Percentiles rank a stretch among this genome's conserved stretches.
These are phyloP conservation scores for Tigriopus japonicus DNA, from an alignment of 1,140 invertebrate species.

Conservation along the genomic window DNA sequence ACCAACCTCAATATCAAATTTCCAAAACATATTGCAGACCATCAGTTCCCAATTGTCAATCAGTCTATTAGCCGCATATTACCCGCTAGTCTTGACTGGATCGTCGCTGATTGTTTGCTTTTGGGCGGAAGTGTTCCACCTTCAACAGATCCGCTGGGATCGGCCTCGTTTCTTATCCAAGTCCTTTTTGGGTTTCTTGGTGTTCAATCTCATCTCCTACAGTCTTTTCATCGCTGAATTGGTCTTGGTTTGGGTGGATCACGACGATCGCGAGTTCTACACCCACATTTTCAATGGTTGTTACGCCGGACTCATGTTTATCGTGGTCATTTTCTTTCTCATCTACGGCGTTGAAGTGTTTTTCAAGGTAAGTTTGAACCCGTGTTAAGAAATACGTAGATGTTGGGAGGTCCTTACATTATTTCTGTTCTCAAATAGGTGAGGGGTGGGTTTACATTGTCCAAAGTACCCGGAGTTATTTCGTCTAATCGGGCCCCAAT, in stretches of 20 bases:
- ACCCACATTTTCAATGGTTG: conserved; percentile 71
- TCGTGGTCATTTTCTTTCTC: conserved; percentile 78
- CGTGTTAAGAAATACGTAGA: neutral
- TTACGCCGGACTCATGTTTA: conserved; percentile 69
- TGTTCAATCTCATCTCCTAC: conserved; percentile 74
- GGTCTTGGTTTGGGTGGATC: conserved; percentile 41
- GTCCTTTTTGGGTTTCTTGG: conserved; percentile 72
- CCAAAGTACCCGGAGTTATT: neutral
- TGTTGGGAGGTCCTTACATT: neutral
- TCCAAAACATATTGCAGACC: conserved; percentile 6
- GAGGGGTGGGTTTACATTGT: conserved; percentile 35
- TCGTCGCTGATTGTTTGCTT: conserved; percentile 64
- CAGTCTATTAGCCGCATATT: conserved; percentile 69
- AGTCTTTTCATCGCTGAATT: conserved; percentile 63
- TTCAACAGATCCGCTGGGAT: conserved; percentile 65
- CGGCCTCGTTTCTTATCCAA: conserved; percentile 68
- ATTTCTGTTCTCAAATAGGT: conserved; percentile 27
- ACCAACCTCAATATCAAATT: no score
- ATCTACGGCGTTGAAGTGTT: conserved; percentile 88
- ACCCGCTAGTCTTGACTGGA: conserved; percentile 39
- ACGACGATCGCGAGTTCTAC: conserved; percentile 21
- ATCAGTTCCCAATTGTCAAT: conserved; percentile 57
- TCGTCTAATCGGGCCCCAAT: neutral
- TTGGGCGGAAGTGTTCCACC: conserved; percentile 57
- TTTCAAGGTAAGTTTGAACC: conserved; percentile 50